Base-by-base conservation (phyloP, 2,113 vertebrate genomes). In the Phasianus colchicus region DNA sequence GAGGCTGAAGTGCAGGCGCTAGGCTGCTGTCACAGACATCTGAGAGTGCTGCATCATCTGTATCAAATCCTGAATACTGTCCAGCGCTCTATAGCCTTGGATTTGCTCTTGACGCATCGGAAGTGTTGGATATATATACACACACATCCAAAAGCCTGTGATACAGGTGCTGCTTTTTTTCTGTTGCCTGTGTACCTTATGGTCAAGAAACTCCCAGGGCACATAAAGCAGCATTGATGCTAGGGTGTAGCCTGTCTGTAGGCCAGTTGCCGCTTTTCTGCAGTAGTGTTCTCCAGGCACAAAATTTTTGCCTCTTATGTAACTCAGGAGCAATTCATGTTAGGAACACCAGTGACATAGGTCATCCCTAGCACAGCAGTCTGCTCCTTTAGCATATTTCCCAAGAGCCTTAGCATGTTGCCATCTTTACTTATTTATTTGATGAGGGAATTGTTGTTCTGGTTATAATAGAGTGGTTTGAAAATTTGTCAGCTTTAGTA, bases 131-230 rank as follows among this genome's bases (percentile, higher is more conserved):
- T 61, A 30, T 7, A 9, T 20, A 22, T 8, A 10, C 27, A 5
- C 61, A 43, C 42, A 43, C 42, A 43, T 6, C 42, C 42, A 43
- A 43, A 75, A 91, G 57, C 15, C 30, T 42, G 3, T 14, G 57
- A 43, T 52, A 43, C 64, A 67, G 0, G 0, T 25, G 30, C 65
- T 85, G 11, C 24, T 71, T 0, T 25, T 25, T 78, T 71, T 52
- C 43, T 87, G 14, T 72, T 79, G 27, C 20, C 15, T 45, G 8
- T 67, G 21, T 66, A 0, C 69, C 54, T 17, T 1, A 0, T 7
- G 17, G 29, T 65, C 52, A 84, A 63, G 69, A 87, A 69, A 55
- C 34, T 60, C 14, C 3, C 1, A 3, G 14, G 14, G 48, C 30
- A 54, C 29, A 24, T 45, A 6, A n/a, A 42, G 40, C 6, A 54